A percentile compares a stretch with the other conserved stretches of the same genome.
Conservation (phyloP, 2,113 vertebrate species). For the Entelurus aequoreus region DNA sequence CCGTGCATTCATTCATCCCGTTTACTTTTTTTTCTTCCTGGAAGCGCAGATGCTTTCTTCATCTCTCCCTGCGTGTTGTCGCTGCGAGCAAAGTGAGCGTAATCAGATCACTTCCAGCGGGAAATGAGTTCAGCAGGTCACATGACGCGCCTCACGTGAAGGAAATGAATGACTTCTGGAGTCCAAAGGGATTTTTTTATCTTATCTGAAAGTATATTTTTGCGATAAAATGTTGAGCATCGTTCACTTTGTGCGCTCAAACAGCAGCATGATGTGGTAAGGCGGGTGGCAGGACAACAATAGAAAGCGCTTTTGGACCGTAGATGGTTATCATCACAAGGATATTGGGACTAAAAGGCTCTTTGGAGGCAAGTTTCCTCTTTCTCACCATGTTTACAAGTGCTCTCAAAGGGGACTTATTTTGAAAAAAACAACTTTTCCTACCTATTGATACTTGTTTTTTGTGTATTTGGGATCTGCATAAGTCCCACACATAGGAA, state of each 20-base stretch:
- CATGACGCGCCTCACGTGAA: conserved; percentile 21
- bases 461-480: too few species aligned
- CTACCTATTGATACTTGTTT: too few species aligned
- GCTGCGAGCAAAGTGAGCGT: background rate
- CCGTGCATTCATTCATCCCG: conserved; percentile 13
- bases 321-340: conserved; percentile 23
- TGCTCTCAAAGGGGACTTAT: background rate
- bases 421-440: too few species aligned
- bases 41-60: conserved; percentile 53
- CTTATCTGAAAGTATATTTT: conserved; percentile 7
- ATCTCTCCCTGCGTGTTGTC: conserved; percentile 16
- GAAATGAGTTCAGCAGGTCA: conserved; percentile 19
- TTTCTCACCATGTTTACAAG: conserved; percentile 2
- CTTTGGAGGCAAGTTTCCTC: conserved; percentile 32
- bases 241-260: conserved; percentile 21
- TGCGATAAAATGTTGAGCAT: conserved; percentile 5
- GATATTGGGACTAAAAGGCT: conserved; percentile 28
- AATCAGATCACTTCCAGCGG: conserved; percentile 34
- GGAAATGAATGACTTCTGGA: background rate
- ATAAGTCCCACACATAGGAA: too few species aligned
- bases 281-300: conserved; percentile 34
- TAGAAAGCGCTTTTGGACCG: conserved; percentile 21
- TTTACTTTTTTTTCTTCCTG: conserved; percentile 29
- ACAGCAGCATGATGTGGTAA: conserved; percentile 11
- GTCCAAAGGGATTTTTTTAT: conserved; percentile 17